Evolutionary conservation across 2,797 vertebrate species (phyloP), one percentile per base, ranked within the genome.

Genomic region (Chaunax sp.): DNA sequence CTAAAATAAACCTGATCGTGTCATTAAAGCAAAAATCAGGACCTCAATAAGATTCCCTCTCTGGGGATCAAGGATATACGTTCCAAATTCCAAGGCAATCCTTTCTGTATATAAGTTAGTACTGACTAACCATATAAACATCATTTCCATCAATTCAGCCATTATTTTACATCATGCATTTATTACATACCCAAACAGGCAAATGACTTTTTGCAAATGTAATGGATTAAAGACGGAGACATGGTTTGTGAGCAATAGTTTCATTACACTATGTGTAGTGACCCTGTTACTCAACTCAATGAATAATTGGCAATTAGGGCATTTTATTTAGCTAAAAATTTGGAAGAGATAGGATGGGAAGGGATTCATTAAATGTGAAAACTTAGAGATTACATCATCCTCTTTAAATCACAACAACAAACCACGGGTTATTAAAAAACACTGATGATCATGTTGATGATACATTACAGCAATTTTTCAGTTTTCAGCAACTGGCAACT

Each of bases 391-490:
- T 57, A 22, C 28, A 53, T 64, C 52, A 53, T 25, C 26, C 58
- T 77, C 47, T 67, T 66, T 58, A 64, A 83, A 85, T 79, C 57
- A 79, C 28, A 45, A 81, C 63, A 74, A 68, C 8, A 84, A 81
- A 64, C 43, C 20, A 18, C 33, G 54, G 28, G 66, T 70, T 19
- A 47, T 73, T 67, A 61, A 74, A 82, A 81, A 67, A 53, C 58
- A 44, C 44, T 60, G 30, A 69, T 35, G 56, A 69, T 53, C 49
- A 20, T 4, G n/a, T 14, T 51, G 20, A 59, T 69, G 49, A 72
- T 72, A 58, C 40, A 60, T 55, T 59, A 70, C 10, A 46, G 50
- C 12, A 37, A 69, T 49, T 57, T 5, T 41, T 59, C 23, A 50
- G 38, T 54, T 82, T 69, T 71, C 50, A 55, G 46, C 61, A 30